phyloP scores from a whole-genome alignment of 2,113 vertebrate genomes.

The Toxostoma redivivum region DNA sequence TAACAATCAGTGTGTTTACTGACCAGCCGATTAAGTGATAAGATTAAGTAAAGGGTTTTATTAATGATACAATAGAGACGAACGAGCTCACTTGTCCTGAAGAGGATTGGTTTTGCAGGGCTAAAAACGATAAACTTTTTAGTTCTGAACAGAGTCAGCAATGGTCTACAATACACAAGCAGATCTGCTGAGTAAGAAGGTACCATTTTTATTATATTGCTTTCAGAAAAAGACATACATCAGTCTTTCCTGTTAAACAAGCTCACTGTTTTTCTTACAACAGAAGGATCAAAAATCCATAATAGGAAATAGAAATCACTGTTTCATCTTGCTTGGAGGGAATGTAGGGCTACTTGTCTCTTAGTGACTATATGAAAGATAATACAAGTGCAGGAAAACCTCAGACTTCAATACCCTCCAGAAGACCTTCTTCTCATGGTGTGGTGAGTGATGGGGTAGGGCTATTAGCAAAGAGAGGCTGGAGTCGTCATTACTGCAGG shows the following conservation, averaged over 20 bases:
- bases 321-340: not conserved
- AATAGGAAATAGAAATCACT: not conserved
- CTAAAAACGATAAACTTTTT: not conserved
- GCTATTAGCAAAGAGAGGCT: not conserved
- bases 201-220: not conserved
- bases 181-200: conserved; percentile 11
- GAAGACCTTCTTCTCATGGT: not conserved
- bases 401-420: not conserved
- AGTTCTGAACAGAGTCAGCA: not conserved
- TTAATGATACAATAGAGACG: not conserved
- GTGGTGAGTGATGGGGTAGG: rapidly evolving
- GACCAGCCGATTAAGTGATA: not conserved
- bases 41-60: not conserved
- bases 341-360: not conserved
- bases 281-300: not conserved
- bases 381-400: not conserved
- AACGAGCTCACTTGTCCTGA: not conserved
- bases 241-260: conserved; percentile 6
- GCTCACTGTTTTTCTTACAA: not conserved
- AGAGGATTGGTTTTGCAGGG: not conserved
- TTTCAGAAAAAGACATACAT: not conserved
- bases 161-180: not conserved
- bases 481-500: not conserved
- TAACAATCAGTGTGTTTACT: not conserved
- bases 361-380: not conserved